A percentile compares a stretch with the other conserved stretches of the same genome.
These are phyloP conservation scores for Crenichthys baileyi DNA, from an alignment of 2,797 vertebrate genomes.

Conservation along the genomic window DNA sequence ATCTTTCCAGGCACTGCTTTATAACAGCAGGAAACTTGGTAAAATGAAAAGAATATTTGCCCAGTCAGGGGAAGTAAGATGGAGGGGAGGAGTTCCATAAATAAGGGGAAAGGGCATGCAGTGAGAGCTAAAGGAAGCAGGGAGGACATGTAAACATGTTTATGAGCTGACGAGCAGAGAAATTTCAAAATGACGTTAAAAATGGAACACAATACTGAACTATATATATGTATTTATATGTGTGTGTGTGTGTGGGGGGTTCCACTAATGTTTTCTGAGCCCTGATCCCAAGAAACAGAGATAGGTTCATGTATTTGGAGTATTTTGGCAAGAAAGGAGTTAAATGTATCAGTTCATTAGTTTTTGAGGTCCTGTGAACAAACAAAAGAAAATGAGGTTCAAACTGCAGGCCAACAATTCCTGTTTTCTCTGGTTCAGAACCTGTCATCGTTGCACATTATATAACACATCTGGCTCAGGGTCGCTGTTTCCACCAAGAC, in stretches of 20 bases:
- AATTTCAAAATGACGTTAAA: slow-evolving; percentile 4
- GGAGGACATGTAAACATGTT: slow-evolving; percentile 63
- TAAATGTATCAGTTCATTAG: neutral
- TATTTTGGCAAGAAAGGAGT: neutral
- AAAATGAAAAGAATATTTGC: neutral
- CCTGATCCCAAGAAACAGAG: neutral
- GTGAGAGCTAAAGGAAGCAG: slow-evolving; percentile 16
- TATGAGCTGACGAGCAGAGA: slow-evolving; percentile 28
- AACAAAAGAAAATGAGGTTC: slow-evolving; percentile 8
- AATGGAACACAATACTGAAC: slow-evolving; percentile 15
- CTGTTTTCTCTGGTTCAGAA: slow-evolving; percentile 11
- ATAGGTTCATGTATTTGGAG: neutral
- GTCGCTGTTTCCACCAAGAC: neutral
- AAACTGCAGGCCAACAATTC: slow-evolving; percentile 7
- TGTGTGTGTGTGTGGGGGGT: neutral
- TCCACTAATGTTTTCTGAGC: neutral
- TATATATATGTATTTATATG: neutral
- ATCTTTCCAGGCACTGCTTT: neutral
- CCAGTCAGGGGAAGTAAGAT: slow-evolving; percentile 3
- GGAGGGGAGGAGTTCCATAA: slow-evolving; percentile 24
- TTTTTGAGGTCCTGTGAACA: slow-evolving; percentile 1
- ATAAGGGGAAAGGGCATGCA: slow-evolving; percentile 41
- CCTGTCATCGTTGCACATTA: neutral
- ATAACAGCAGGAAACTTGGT: neutral
- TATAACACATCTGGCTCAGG: neutral